These are phyloP conservation scores for Stenurella melanura DNA, from an alignment of 2,888 invertebrate species.

Conservation along the genomic window DNA sequence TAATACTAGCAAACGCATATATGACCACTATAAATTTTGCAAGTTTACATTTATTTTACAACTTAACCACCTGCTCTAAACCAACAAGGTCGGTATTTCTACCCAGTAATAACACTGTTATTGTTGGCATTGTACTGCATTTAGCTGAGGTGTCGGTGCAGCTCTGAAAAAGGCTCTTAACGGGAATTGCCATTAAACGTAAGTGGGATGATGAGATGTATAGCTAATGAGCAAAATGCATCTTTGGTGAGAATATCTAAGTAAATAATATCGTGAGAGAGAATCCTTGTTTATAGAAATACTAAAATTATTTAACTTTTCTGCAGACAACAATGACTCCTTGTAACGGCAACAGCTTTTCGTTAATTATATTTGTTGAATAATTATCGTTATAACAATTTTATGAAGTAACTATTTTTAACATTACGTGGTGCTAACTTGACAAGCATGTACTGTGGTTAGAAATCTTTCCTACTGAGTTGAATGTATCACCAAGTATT, in stretches of 20 bases:
- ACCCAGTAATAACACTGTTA: conserved; percentile 23
- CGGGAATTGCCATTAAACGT: conserved; percentile 36
- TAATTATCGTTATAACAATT: not conserved
- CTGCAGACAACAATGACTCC: conserved; percentile 13
- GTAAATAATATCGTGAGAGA: conserved; percentile 37
- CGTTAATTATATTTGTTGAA: conserved; percentile 6
- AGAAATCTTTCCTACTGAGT: too few species aligned
- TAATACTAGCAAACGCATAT: too few species aligned
- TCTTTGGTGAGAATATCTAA: conserved; percentile 29
- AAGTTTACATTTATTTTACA: not conserved
- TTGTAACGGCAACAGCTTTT: conserved; percentile 2
- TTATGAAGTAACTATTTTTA: not conserved
- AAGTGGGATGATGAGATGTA: conserved; percentile 33
- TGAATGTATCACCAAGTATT: too few species aligned
- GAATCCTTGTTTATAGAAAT: conserved; percentile 30
- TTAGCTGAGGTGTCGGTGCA: conserved; percentile 23
- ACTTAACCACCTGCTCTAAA: not conserved
- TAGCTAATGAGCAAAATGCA: conserved; percentile 32
- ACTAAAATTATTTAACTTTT: conserved; percentile 17
- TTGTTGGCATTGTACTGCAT: conserved; percentile 24
- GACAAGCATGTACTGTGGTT: too few species aligned
- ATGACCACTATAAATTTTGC: too few species aligned
- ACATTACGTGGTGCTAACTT: too few species aligned
- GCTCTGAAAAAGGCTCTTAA: conserved; percentile 36
- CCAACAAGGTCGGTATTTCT: not conserved